A percentile compares a stretch with the other conserved stretches of the same genome.
These are phyloP conservation scores for Prostheceraeus crozeri DNA, from an alignment of 2,888 invertebrate genomes.

Conservation along the genomic window DNA sequence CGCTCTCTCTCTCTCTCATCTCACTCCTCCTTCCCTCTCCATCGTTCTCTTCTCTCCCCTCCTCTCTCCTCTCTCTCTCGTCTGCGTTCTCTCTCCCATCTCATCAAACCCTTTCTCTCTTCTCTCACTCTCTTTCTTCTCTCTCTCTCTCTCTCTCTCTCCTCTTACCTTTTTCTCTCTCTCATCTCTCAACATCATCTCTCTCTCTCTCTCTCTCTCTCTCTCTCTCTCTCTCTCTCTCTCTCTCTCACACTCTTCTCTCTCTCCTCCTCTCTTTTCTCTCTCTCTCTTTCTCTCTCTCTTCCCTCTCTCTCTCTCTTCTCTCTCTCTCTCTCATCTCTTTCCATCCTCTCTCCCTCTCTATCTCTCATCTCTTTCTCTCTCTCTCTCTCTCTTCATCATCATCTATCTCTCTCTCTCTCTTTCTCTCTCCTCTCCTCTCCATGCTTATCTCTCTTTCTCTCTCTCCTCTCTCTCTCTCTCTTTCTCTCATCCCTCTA, in stretches of 20 bases:
- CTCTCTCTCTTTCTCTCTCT: conserved; percentile 5
- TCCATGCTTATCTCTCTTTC: background rate
- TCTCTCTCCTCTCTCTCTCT: conserved; percentile 9
- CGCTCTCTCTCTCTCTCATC: conserved; percentile 29
- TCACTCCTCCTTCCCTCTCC: conserved; percentile 6
- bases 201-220: conserved; percentile 8
- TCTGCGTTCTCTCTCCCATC: conserved; percentile 9
- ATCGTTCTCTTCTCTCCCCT: conserved; percentile 7
- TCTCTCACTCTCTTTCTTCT: conserved; percentile 12
- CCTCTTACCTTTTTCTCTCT: background rate
- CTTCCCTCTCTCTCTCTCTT: conserved; percentile 1
- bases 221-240: conserved; percentile 8
- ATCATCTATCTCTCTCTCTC: background rate
- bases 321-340: background rate
- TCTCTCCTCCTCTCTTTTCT: background rate
- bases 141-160: background rate
- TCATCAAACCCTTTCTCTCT: background rate
- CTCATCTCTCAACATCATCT: background rate
- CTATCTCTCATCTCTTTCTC: background rate
- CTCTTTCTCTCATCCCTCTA: conserved; percentile 19
- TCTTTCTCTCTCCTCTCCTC: conserved; percentile 5
- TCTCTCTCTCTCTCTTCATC: background rate
- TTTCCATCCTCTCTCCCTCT: background rate
- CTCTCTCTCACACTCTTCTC: background rate
- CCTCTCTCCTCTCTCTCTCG: conserved; percentile 24